Evolutionary conservation across 1,140 invertebrate genomes (phyloP).

Genomic region (Drosophila repleta): DNA sequence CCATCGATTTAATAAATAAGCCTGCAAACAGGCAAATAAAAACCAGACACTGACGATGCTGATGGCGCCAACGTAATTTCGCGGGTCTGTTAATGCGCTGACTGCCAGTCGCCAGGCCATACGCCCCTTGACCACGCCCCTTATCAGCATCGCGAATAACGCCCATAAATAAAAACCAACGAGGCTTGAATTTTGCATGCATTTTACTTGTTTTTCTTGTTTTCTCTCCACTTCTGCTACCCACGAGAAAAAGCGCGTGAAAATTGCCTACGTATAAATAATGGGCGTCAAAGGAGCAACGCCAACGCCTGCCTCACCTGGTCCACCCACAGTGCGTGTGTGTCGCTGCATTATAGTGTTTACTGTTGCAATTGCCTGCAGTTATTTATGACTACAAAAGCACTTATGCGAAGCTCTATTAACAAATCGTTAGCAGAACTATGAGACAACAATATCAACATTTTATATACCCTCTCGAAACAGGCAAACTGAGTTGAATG

Average conservation of each 20-base stretch:
- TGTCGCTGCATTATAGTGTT: slow-evolving; percentile 31
- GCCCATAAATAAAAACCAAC: slow-evolving; percentile 78
- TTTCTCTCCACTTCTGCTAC: slow-evolving; percentile 15
- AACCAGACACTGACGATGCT: slow-evolving; percentile 47
- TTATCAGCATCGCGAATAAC: slow-evolving; percentile 31
- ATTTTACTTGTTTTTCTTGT: slow-evolving; percentile 35
- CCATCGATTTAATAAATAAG: slow-evolving; percentile 79
- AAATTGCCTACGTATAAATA: slow-evolving; percentile 60
- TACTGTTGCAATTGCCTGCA: slow-evolving; percentile 46
- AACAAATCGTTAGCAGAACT: slow-evolving; percentile 5
- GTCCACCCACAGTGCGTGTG: slow-evolving; percentile 3
- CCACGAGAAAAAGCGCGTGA: slow-evolving; percentile 45
- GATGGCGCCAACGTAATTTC: slow-evolving; percentile 68
- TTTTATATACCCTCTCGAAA: background rate
- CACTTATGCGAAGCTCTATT: slow-evolving; percentile 15
- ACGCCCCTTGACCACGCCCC: background rate
- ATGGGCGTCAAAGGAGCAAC: slow-evolving; percentile 20
- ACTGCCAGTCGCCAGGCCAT: slow-evolving; percentile 21
- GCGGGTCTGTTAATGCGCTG: slow-evolving; percentile 75
- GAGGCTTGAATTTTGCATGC: slow-evolving; percentile 77
- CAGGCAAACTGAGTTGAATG: background rate
- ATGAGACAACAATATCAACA: background rate
- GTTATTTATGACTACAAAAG: slow-evolving; percentile 20
- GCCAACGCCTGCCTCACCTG: background rate
- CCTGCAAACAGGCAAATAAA: slow-evolving; percentile 64